Conservation (phyloP, 2,113 vertebrate genomes). For the Phyllostomus hastatus region DNA sequence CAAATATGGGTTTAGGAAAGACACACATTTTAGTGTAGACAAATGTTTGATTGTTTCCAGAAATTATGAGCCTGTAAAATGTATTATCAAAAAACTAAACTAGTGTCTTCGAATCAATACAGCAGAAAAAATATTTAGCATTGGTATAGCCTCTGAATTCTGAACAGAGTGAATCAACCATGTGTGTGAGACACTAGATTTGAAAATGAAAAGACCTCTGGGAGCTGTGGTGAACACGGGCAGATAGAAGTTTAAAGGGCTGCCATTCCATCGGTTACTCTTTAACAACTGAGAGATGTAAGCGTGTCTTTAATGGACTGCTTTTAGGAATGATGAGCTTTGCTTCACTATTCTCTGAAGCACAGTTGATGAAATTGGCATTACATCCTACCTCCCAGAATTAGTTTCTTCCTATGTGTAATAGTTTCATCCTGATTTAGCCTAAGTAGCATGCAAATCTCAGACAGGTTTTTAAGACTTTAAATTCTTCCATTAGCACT, state of each 20-base stretch:
- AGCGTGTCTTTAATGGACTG: neutral
- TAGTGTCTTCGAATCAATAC: neutral
- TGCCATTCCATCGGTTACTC: neutral
- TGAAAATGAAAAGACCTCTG: neutral
- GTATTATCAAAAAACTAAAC: slow-evolving; percentile 34
- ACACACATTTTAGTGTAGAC: neutral
- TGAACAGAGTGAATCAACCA: neutral
- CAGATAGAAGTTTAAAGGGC: neutral
- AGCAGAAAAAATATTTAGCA: neutral
- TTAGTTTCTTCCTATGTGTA: neutral
- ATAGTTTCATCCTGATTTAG: neutral
- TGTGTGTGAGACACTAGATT: neutral
- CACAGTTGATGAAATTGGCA: neutral
- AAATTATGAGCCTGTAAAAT: neutral
- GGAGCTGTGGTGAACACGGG: neutral
- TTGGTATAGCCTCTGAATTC: neutral
- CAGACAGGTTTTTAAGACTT: neutral
- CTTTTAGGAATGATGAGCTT: neutral
- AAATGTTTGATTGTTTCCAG: slow-evolving; percentile 24
- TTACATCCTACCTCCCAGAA: neutral
- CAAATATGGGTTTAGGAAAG: neutral
- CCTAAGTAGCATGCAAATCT: neutral
- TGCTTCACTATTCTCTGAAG: neutral
- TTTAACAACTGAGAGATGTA: neutral
- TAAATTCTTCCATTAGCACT: neutral